Evolutionary conservation across 2,797 vertebrate species (phyloP).

Genomic region (Trachurus trachurus): DNA sequence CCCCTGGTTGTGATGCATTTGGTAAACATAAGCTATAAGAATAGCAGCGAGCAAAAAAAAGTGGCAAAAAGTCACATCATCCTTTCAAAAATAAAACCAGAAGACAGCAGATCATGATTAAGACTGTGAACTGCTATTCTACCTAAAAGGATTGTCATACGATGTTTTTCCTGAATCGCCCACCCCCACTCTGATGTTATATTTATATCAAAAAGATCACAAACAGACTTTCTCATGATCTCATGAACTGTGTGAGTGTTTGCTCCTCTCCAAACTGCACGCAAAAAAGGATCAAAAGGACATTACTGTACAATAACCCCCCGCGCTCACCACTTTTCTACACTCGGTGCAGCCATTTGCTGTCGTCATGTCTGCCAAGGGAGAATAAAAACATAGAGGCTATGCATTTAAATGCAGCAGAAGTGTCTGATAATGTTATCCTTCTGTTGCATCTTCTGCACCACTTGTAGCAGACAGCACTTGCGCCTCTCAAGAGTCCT

Average conservation of each 20-base stretch:
- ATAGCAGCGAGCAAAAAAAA: no score
- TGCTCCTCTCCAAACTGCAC: background rate
- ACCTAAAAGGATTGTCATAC: no score
- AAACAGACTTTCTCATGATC: background rate
- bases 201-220: background rate
- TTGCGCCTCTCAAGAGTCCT: slow-evolving; percentile 72
- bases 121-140: no score
- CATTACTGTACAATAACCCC: background rate
- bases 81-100: no score
- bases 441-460: slow-evolving; percentile 41
- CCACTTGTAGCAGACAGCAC: slow-evolving; percentile 57
- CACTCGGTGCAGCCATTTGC: background rate
- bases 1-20: no score
- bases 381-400: background rate
- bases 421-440: slow-evolving; percentile 45
- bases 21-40: no score
- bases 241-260: background rate
- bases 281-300: background rate
- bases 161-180: no score
- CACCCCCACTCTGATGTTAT: background rate
- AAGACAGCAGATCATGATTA: no score
- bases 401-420: slow-evolving; percentile 38
- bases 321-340: background rate
- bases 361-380: background rate
- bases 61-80: no score